phyloP scores from a whole-genome alignment of 1,140 invertebrate genomes.

The Aphelinus atriplicis region DNA sequence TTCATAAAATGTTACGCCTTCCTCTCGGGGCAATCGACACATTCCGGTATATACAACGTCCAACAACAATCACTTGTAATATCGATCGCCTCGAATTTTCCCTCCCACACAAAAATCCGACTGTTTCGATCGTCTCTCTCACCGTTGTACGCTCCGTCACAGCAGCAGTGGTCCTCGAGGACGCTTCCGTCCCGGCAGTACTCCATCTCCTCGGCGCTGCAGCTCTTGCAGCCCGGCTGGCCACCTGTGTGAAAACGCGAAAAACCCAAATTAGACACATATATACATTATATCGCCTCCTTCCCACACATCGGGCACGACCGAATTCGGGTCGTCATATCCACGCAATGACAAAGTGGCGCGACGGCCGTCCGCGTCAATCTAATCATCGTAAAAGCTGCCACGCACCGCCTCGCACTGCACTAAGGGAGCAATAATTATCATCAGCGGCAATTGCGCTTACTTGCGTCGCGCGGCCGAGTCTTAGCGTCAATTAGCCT shows the following conservation, averaged over 20 bases:
- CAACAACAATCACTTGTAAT: not conserved
- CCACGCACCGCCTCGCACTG: too few relatives aligned
- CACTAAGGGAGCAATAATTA: too few relatives aligned
- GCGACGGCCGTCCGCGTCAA: conserved; percentile 1
- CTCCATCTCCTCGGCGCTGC: conserved; percentile 70
- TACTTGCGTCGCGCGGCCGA: too few relatives aligned
- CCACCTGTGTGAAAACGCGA: conserved; percentile 60
- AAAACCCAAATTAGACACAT: conserved; percentile 39
- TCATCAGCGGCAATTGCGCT: too few relatives aligned
- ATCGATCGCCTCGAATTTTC: not conserved
- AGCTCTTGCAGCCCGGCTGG: conserved; percentile 72
- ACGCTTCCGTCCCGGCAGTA: conserved; percentile 73
- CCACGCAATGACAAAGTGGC: not conserved
- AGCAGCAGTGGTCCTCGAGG: conserved; percentile 78
- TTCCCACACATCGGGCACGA: too few relatives aligned
- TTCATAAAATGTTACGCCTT: too few relatives aligned
- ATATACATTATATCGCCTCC: conserved; percentile 1
- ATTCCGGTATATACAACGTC: too few relatives aligned
- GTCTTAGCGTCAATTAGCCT: too few relatives aligned
- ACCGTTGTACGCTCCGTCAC: conserved; percentile 67
- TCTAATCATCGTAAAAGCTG: too few relatives aligned
- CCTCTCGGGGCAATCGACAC: too few relatives aligned
- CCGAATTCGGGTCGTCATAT: not conserved
- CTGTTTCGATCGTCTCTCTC: conserved; percentile 2
- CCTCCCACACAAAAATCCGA: not conserved